These are phyloP conservation scores for Melanocharis versteri DNA, from an alignment of 2,113 vertebrate species.

Conservation along the genomic window DNA sequence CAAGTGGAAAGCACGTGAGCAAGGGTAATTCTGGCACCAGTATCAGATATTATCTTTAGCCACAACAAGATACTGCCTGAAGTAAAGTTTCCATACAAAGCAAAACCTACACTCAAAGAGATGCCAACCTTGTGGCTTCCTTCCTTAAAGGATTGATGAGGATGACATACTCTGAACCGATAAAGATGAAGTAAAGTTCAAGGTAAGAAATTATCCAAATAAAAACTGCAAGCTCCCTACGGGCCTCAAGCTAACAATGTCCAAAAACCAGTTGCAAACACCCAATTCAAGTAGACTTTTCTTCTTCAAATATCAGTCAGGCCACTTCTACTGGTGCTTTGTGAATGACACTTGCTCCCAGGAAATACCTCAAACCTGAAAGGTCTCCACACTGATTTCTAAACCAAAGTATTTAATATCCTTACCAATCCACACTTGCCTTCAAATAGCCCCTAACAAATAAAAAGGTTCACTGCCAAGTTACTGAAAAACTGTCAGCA, in stretches of 20 bases:
- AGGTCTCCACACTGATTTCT: neutral
- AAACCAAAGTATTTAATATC: neutral
- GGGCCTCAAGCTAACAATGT: neutral
- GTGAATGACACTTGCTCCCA: neutral
- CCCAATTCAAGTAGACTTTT: neutral
- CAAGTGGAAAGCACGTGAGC: neutral
- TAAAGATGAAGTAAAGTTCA: neutral
- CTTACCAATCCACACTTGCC: neutral
- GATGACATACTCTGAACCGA: neutral
- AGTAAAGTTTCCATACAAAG: neutral
- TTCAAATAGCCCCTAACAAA: neutral
- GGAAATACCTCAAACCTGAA: neutral
- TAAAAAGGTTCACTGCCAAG: neutral
- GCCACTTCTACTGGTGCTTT: neutral
- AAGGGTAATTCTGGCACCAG: neutral
- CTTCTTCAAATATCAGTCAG: neutral
- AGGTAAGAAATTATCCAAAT: neutral
- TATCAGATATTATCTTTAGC: accelerated
- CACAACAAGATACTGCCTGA: neutral
- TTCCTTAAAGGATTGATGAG: neutral
- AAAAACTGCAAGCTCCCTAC: neutral
- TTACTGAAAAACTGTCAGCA: neutral
- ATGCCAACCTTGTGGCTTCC: neutral
- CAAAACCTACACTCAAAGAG: neutral
- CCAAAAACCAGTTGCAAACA: neutral